Evolutionary conservation across 1,140 invertebrate genomes (phyloP).

Genomic region (Temnothorax nylanderi): DNA sequence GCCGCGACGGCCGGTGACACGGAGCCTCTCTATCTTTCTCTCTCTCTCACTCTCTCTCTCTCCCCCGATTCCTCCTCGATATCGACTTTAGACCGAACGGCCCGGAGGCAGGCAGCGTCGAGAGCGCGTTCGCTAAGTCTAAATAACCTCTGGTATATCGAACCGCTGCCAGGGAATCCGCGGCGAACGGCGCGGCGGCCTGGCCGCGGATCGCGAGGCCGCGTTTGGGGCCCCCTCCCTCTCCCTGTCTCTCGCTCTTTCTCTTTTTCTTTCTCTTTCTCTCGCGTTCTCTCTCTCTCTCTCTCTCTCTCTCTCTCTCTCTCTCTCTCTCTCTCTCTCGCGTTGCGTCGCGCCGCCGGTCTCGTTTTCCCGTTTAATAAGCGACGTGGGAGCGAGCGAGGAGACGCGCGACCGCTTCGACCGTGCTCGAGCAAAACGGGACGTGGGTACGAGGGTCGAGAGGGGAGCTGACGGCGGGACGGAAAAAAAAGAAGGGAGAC

Average conservation of each 20-base stretch:
- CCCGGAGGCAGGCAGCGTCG: constrained; percentile 35
- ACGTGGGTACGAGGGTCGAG: constrained; percentile 43
- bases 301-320: no score
- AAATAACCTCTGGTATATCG: constrained; percentile 72
- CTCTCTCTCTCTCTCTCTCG: no score
- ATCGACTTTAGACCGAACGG: constrained; percentile 37
- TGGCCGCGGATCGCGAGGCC: constrained; percentile 69
- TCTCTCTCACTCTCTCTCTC: neutral
- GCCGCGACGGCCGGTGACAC: constrained; percentile 30
- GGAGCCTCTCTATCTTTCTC: neutral
- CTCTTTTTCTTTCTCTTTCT: constrained; percentile 7
- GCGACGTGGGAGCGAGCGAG: constrained; percentile 11
- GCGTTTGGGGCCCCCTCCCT: constrained; percentile 19
- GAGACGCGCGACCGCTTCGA: constrained; percentile 14
- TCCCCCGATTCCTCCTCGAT: constrained; percentile 15
- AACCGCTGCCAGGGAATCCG: constrained; percentile 73
- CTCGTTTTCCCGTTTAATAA: constrained; percentile 47
- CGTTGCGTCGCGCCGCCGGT: neutral
- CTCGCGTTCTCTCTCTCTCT: neutral
- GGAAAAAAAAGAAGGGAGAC: constrained; percentile 39
- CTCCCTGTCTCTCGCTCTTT: neutral
- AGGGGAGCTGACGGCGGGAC: constrained; percentile 14
- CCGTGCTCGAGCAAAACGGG: constrained; percentile 39
- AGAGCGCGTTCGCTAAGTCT: constrained; percentile 58
- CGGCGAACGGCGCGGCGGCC: constrained; percentile 51